Evolutionary conservation across 2,888 invertebrate species (phyloP), one percentile per base, ranked within the genome.

Genomic region (Epirrhoe alternata): DNA sequence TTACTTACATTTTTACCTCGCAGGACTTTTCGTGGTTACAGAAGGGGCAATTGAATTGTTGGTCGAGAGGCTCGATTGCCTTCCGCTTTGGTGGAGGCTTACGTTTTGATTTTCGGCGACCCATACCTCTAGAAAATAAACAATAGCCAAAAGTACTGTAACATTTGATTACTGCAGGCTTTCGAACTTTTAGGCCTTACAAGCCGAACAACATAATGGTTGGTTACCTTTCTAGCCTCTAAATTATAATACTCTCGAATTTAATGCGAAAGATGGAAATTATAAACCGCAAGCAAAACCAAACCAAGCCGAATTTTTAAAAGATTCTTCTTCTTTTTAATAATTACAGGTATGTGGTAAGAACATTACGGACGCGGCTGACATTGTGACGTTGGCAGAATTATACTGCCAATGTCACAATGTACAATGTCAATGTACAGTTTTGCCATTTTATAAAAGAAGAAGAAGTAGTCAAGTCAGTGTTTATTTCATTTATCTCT

Each of bases 1-100:
- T 16, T 59, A 94, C 96, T 94, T 94, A 99, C 99, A 99, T 98
- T 96, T 99, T 99, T 17, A 99, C 99, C 94, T 99, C 99, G 88
- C 99, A 99, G 0, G 99, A 98, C 82, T 98, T 98, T 89, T 99
- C 99, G 86, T 99, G 99, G 89, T 99, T 99, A 88, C 99, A 99
- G 93, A 99, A 99, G 10, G 99, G 99, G 83, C 99, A 99, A 86
- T 99, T 99, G 86, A 99, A 99, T 85, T 98, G 97, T 64, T 97
- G 97, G 85, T 99, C 99, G 61, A 99, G 92, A 0, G 99, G 98
- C 83, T 97, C 96, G 76, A 99, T 98, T 0, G 97, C 96, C 91
- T 98, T 99, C 73, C 97, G 94, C 85, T 98, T 99, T 60, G 97
- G 96, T 57, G 99, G 98, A n/a, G 99, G 98, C 94, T 99, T 99